Base-by-base conservation (phyloP, 2,888 invertebrate genomes). In the Rhimphoctona megacephalus region DNA sequence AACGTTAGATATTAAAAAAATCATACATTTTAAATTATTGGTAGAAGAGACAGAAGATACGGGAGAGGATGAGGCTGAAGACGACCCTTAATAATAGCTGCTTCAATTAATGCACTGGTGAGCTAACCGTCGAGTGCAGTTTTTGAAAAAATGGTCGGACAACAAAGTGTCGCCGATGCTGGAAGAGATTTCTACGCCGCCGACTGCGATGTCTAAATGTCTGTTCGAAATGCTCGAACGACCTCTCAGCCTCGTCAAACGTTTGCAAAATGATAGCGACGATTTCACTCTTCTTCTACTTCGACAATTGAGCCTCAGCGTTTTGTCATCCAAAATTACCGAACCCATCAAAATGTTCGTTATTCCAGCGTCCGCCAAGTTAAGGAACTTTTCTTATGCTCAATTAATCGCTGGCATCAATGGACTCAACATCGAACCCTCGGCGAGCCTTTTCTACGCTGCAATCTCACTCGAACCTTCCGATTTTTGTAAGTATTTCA, bases 181-280 rank as follows among this genome's bases (percentile, higher is more conserved):
- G 89, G 97, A 97, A 66, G 95, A 96, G 39, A 96, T 96, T 0
- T 92, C 96, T 0, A 95, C 95, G 83, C 96, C 98, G 43, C 97
- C 97, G 0, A 97, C 97, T 43, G 97, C 96, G 1, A 95, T 97
- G 33, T 96, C 97, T 9, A 96, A 96, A 57, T 97, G 97, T 86
- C 95, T 98, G 2, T 94, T 98, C 83, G 96, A 97, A 90, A 96
- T 98, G 91, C 96, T 98, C 83, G 96, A 97, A 90, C 96, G 97
- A 88, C 98, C 98, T 0, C 95, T 98, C 81, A 95, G 95, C 49
- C 95, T 96, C 86, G 95, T 96, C 70, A 94, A 95, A 88, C 92
- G 93, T 88, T 90, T 94, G 22, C 92, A 94, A 85, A 91, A 94
- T 77, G 85, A 88, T 7, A 91, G 91, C 69, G 92, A 94, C 67